Evolutionary conservation across 2,113 vertebrate genomes (phyloP).

Genomic region (Morone chrysops): DNA sequence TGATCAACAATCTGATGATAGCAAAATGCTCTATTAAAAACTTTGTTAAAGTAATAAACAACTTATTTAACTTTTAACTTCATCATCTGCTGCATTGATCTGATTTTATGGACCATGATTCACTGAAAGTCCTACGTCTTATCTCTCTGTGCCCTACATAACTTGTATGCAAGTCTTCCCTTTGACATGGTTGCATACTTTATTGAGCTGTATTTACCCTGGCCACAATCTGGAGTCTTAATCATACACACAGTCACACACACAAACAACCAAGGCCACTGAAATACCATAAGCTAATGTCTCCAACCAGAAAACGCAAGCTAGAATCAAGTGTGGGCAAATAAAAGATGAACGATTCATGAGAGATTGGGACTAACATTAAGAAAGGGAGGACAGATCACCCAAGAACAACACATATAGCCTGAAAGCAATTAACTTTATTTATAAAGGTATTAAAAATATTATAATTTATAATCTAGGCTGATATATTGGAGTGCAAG

Average conservation of each 20-base stretch:
- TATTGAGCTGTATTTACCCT: conserved; percentile 47
- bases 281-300: conserved; percentile 7
- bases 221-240: conserved; percentile 33
- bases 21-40: not conserved
- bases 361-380: not conserved
- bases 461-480: not conserved
- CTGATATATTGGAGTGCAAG: too few relatives aligned
- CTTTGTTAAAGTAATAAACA: not conserved
- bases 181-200: conserved; percentile 35
- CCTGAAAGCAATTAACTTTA: too few relatives aligned
- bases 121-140: conserved; percentile 33
- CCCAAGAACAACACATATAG: not conserved
- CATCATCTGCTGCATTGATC: conserved; percentile 8
- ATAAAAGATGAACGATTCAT: not conserved
- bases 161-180: conserved; percentile 1
- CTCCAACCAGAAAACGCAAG: not conserved
- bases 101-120: not conserved
- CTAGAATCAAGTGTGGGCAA: not conserved
- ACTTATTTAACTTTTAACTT: not conserved
- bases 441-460: not conserved
- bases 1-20: not conserved
- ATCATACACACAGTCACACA: conserved; percentile 15
- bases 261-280: conserved; percentile 6
- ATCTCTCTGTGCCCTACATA: conserved; percentile 26
- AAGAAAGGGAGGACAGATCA: not conserved